These are phyloP conservation scores for Agrypnia vestita DNA, from an alignment of 1,140 invertebrate species.

Conservation along the genomic window DNA sequence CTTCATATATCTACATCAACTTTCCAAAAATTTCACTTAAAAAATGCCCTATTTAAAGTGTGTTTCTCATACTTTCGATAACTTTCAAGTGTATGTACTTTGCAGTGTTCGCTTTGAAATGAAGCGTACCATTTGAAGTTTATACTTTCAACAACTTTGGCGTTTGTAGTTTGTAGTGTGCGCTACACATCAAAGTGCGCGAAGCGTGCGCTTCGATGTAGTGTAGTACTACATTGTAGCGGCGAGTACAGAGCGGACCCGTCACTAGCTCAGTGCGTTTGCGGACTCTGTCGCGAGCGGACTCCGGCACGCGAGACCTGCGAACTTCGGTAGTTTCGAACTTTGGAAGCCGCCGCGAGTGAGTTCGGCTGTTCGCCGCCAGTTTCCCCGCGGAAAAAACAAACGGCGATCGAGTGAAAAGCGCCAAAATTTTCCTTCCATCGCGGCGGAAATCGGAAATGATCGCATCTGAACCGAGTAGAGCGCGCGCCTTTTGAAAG, in stretches of 20 bases:
- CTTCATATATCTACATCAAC: too few relatives aligned
- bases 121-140: too few relatives aligned
- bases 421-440: background rate
- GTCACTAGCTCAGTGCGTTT: constrained; percentile 37
- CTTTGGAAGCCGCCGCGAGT: constrained; percentile 28
- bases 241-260: too few relatives aligned
- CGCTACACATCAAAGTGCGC: too few relatives aligned
- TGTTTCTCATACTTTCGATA: too few relatives aligned
- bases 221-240: too few relatives aligned
- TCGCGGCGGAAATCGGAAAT: background rate
- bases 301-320: background rate
- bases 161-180: too few relatives aligned
- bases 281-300: constrained; percentile 40
- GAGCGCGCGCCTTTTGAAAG: background rate
- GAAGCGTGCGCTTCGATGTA: too few relatives aligned
- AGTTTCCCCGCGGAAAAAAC: constrained; percentile 20
- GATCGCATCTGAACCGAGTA: background rate
- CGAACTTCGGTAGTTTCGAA: constrained; percentile 12
- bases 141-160: too few relatives aligned
- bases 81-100: constrained; percentile 39
- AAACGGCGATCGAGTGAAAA: constrained; percentile 63
- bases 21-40: too few relatives aligned
- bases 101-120: too few relatives aligned
- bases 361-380: background rate
- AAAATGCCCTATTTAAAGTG: too few relatives aligned